phyloP scores from a whole-genome alignment of 2,888 invertebrate genomes.

The Epinotia brunnichana region DNA sequence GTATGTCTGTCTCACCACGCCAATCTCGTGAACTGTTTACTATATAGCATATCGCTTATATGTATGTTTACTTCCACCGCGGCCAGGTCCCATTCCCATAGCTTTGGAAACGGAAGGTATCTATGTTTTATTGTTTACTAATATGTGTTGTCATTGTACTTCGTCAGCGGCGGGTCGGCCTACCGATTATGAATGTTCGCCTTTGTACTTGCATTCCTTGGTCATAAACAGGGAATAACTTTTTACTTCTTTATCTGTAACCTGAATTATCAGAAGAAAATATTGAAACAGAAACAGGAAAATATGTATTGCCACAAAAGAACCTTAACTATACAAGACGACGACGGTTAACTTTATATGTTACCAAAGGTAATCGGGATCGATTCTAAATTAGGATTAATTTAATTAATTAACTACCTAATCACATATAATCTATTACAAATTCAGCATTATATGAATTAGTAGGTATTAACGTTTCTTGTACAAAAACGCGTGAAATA shows the following conservation, averaged over 20 bases:
- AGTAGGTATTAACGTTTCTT: no score
- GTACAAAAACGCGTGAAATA: no score
- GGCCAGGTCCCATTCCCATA: conserved; percentile 83
- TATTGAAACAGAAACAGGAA: no score
- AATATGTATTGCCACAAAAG: no score
- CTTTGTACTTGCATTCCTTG: no score
- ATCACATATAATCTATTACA: no score
- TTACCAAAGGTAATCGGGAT: background rate
- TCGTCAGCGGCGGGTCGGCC: background rate
- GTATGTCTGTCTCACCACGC: background rate
- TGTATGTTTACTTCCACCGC: conserved; percentile 76
- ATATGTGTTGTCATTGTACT: conserved; percentile 39
- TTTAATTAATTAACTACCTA: no score
- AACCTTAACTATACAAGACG: no score
- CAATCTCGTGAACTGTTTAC: conserved; percentile 45
- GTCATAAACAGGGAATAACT: no score
- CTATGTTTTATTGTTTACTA: conserved; percentile 45
- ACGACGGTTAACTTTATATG: background rate
- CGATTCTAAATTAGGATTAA: background rate
- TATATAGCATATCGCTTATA: conserved; percentile 67
- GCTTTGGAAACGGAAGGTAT: conserved; percentile 84
- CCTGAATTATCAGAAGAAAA: no score
- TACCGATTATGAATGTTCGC: conserved; percentile 13
- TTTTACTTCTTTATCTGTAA: no score
- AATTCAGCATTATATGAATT: no score